Conservation (phyloP, 2,113 vertebrate genomes). For the Leucosticte australis region DNA sequence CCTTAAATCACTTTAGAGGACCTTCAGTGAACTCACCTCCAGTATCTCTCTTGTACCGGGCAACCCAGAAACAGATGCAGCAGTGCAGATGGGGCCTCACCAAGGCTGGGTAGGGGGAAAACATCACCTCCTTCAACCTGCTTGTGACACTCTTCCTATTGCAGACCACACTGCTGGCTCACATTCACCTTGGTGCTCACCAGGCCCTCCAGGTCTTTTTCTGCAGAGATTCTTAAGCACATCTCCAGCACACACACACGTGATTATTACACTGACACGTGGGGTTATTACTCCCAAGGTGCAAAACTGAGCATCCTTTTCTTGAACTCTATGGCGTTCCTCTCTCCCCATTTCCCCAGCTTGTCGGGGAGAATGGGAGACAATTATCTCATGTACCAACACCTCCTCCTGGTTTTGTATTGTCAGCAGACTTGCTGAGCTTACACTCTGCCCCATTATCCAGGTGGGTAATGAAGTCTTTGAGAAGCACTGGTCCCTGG, state of each 20-base stretch:
- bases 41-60: neutral
- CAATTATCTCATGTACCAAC: neutral
- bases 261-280: neutral
- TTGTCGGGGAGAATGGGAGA: accelerated
- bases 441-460: neutral
- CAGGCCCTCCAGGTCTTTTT: neutral
- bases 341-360: neutral
- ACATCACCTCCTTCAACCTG: neutral
- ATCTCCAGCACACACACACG: accelerated
- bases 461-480: neutral
- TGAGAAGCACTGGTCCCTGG: neutral
- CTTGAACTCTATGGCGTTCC: neutral
- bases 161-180: neutral
- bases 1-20: neutral
- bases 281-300: neutral
- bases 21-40: neutral
- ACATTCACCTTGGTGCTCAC: neutral
- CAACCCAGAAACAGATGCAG: neutral
- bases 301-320: neutral
- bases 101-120: neutral
- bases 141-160: neutral
- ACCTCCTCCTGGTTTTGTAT: neutral
- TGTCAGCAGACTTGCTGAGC: neutral
- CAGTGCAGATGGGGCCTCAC: neutral
- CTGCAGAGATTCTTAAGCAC: neutral